These are phyloP conservation scores for Fabriciana adippe DNA, from an alignment of 2,888 invertebrate genomes.

Conservation along the genomic window DNA sequence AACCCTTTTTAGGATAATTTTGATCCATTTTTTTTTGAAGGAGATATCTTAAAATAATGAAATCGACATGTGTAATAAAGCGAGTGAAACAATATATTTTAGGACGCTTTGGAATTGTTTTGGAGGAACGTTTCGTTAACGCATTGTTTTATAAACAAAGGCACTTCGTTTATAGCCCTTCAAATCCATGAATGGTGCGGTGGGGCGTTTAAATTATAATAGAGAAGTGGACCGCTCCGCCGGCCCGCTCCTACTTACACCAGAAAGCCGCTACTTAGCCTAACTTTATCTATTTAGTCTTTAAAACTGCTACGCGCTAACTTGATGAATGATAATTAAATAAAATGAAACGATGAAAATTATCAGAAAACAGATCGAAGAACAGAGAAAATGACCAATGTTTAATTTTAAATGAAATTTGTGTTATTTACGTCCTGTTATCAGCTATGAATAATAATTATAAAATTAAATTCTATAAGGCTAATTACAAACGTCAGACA, in stretches of 20 bases:
- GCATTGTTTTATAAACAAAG: constrained; percentile 22
- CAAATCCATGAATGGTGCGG: constrained; percentile 5
- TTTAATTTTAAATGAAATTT: constrained; percentile 4
- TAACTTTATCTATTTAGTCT: constrained; percentile 22
- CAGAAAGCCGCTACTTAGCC: constrained; percentile 15
- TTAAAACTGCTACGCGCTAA: constrained; percentile 13
- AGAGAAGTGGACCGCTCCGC: constrained; percentile 4
- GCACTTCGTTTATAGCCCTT: constrained; percentile 21
- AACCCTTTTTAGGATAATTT: too few relatives aligned
- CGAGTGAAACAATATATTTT: constrained; percentile 7
- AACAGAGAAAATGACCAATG: constrained; percentile 7
- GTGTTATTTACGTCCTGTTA: not conserved
- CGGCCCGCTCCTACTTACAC: not conserved
- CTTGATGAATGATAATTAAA: too few relatives aligned
- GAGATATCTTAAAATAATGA: not conserved
- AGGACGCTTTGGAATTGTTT: not conserved
- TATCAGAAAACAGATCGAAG: constrained; percentile 22
- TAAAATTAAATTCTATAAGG: constrained; percentile 10
- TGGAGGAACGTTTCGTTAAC: constrained; percentile 9
- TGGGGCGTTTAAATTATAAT: constrained; percentile 15
- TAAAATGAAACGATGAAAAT: constrained; percentile 16
- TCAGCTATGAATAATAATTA: constrained; percentile 7
- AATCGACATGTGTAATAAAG: constrained; percentile 4
- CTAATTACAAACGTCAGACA: not conserved
- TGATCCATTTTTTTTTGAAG: too few relatives aligned